phyloP scores from a whole-genome alignment of 2,113 vertebrate species.

The Camelus bactrianus region DNA sequence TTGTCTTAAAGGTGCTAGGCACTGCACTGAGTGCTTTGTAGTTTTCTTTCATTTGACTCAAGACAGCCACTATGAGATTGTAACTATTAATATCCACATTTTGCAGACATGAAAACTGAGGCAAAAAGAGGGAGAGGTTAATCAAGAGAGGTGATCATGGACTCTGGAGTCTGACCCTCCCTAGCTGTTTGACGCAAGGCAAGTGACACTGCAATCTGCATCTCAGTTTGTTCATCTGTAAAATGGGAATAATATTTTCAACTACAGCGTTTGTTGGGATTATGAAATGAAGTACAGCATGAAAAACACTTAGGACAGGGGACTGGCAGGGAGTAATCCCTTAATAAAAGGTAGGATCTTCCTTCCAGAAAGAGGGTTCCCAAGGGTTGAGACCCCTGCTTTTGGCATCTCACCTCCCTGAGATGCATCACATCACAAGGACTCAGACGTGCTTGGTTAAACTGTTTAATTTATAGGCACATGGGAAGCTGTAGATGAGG shows the following conservation, averaged over 20 bases:
- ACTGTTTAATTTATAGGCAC: constrained; percentile 53
- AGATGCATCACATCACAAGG: neutral
- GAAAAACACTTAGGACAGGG: neutral
- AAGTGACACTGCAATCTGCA: neutral
- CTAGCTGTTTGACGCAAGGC: neutral
- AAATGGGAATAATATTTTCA: neutral
- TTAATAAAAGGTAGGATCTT: neutral
- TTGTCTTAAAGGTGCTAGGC: neutral
- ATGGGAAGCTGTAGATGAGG: neutral
- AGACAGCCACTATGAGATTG: neutral
- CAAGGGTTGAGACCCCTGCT: neutral
- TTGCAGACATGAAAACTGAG: neutral
- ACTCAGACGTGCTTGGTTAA: neutral
- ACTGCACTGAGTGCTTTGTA: neutral
- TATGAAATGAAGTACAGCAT: neutral
- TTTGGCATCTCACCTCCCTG: neutral
- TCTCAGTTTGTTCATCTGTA: constrained; percentile 10
- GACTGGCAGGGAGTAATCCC: neutral
- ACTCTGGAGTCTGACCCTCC: neutral
- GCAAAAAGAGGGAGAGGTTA: neutral
- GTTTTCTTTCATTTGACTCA: neutral
- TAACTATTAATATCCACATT: neutral
- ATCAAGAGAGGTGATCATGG: neutral
- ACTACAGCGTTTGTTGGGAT: neutral
- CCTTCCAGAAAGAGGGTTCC: neutral